Base-by-base conservation (phyloP, 2,888 invertebrate genomes). In the Pherbina coryleti region DNA sequence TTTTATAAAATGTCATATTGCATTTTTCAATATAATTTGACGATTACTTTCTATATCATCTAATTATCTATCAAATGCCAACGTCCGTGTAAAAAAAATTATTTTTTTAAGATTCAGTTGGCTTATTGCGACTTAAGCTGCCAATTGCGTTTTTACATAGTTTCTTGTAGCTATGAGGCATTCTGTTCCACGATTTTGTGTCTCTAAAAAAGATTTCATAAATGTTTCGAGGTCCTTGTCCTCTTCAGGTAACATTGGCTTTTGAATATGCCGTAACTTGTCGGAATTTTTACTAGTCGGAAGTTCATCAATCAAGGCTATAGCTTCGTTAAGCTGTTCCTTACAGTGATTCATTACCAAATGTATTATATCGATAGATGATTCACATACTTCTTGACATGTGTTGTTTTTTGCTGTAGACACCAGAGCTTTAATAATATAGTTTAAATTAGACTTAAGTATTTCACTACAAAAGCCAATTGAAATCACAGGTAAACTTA, bases 351-450 rank as follows among this genome's bases (percentile, higher is more conserved):
- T 76, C 5, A 86, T 76, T 0, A 87, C 81, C 3, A 71, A 19
- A n/a, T 85, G 79, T 5, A 86, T 77, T 4, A 82, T 57, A 0
- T 31, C 64, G 0, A 81, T 75, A 0, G 84, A 49, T 64, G 85
- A 78, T 3, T 83, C 67, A 5, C 76, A 77, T 1, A 80, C 34
- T n/a, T 84, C 79, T 4, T 80, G 64, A 5, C 55, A 37, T 11
- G 62, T 44, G 22, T 66, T 64, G 11, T 76, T 78, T 72, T 84
- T 44, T 76, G 81, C 37, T 22, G 80, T 67, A 1, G 77, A 70
- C 19, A 86, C 79, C 11, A 88, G 62, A 2, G 84, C 75, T 77
- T 85, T 86, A 8, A 80, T 82, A 3, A 88, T 81, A 5, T 84
- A 83, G 72, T 82, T 82, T 64, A 88, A 79, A 79, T 85, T 79